Evolutionary conservation across 2,113 vertebrate genomes (phyloP), one percentile per base, ranked within the genome.

Genomic region (Heloderma charlesbogerti): DNA sequence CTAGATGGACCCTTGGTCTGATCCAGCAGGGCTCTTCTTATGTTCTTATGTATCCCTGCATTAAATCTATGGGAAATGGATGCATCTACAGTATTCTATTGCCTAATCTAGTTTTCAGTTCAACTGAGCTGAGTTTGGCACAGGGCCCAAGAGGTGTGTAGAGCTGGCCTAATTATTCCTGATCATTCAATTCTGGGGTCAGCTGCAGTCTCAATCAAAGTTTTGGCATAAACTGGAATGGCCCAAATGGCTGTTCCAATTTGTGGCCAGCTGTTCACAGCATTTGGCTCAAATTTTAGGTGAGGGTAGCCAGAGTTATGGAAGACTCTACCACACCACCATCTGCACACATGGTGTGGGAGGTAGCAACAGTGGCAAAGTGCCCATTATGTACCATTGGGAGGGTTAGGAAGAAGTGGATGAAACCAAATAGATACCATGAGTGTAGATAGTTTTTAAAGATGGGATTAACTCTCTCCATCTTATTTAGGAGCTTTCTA

Each of bases 381-480:
- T 13, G 45, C 48, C 88, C 54, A 48, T 74, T 27, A 66, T 75
- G 29, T 31, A 27, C 74, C 66, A 78, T 54, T 57, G 43, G 80
- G 66, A 43, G 63, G 89, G 81, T 77, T 34, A 43, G 34, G 60
- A 66, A 69, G 8, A 83, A 88, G 45, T 43, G 20, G n/a, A 16
- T 31, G 45, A 69, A 69, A 40, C 8, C 43, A 18, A 88, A 51
- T 81, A 18, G 74, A 43, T 34, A 20, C 4, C 48, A 27, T 63
- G 54, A 79, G 57, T 79, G 54, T 16, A 45, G 9, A 3, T 51
- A 40, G n/a, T 12, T 54, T 54, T 12, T 63, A 63, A 86, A 92
- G 90, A 77, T 80, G 48, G 3, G 18, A 94, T 80, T 83, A 91
- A 88, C 89, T 54, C 3, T 91, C 37, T 92, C 6, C 5, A 27